Conservation (phyloP, 2,797 vertebrate species). For the Tachyglossus aculeatus region DNA sequence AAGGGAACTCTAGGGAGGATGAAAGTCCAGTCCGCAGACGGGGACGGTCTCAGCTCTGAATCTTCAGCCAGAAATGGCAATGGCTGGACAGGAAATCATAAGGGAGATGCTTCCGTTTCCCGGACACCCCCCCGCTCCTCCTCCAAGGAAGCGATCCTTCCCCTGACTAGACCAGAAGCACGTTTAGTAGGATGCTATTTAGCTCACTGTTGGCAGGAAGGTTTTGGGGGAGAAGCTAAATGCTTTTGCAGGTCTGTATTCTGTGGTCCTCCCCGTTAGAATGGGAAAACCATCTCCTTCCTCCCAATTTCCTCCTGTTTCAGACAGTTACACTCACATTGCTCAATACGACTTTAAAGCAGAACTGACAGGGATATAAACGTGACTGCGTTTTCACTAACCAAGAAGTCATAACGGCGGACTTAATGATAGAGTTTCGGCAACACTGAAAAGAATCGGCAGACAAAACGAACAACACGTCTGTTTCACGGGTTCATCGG, state of each 20-base stretch:
- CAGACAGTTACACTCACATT: conserved; percentile 29
- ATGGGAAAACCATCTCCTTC: conserved; percentile 27
- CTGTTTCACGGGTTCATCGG: background rate
- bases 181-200: background rate
- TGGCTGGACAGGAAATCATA: conserved; percentile 5
- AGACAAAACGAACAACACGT: conserved; percentile 43
- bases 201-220: background rate
- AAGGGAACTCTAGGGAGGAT: background rate
- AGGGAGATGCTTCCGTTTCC: conserved; percentile 18
- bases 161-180: background rate
- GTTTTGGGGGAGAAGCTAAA: background rate
- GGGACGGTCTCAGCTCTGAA: background rate
- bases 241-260: conserved; percentile 5
- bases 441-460: background rate
- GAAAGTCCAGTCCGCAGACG: background rate
- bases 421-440: conserved; percentile 24
- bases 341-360: background rate
- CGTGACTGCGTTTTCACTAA: conserved; percentile 26
- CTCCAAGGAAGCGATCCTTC: background rate
- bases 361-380: conserved; percentile 24
- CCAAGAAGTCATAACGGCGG: conserved; percentile 28
- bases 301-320: conserved; percentile 31
- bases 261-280: conserved; percentile 10
- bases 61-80: background rate
- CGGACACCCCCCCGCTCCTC: too few species aligned